Evolutionary conservation across 2,888 invertebrate species (phyloP), one percentile per base, ranked within the genome.

Genomic region (Apodemia mormo): DNA sequence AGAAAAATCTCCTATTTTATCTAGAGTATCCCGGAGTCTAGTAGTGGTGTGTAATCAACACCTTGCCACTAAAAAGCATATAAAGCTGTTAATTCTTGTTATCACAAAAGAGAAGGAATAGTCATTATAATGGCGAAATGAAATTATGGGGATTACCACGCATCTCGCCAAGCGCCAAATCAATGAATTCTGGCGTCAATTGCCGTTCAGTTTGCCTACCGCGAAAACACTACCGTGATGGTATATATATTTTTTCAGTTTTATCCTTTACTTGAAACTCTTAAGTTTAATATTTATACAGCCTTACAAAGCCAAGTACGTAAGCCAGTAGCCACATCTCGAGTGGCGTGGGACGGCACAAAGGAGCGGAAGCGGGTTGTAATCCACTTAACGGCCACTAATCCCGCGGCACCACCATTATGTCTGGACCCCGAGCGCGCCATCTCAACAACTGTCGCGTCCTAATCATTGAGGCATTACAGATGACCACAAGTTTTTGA

Each of bases 311-410:
- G 5, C 30, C 2, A 61, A 33, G 61, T 14, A 33, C 30, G 61
- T 33, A 61, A 61, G 33, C 33, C 61, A 61, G 61, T 61, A 61
- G 61, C 61, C 33, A 58, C 58, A 61, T 61, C 61, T 61, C 61
- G 61, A 61, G 61, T 61, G 37, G 14, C 12, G 61, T 30, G 61
- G 52, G 49, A 49, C 49, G 14, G 14, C 2, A 61, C 61, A 61
- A 61, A 33, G 61, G 61, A 33, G 33, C 61, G 61, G 61, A 61
- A 61, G 61, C 61, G 33, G 61, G 61, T 33, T 61, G 61, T 61
- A 61, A 61, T 61, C 61, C 61, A 61, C 61, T 61, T 61, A 61
- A 33, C 33, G 61, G 33, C 33, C 37, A 14, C 14, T 61, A 61
- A 61, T 61, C 61, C 61, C 33, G 61, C 14, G 7, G 61, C 33